Evolutionary conservation across 2,888 invertebrate genomes (phyloP).

Genomic region (Cheilosia impressa): DNA sequence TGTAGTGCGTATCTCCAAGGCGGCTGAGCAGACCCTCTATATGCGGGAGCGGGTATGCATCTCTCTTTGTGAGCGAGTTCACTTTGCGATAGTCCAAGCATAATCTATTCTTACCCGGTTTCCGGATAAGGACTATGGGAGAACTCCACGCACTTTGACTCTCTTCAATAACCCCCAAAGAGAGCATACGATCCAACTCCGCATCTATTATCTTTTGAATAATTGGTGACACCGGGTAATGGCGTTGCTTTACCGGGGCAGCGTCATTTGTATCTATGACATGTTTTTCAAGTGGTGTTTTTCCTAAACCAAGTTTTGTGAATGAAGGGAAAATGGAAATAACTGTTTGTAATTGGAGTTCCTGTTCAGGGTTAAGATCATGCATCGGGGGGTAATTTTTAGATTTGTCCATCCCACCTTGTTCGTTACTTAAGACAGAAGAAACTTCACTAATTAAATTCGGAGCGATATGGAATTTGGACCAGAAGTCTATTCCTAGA

Average conservation of each 20-base stretch:
- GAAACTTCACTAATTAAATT: too few species aligned
- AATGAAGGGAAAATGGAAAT: neutral
- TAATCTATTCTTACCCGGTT: neutral
- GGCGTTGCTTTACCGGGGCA: too few species aligned
- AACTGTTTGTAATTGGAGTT: neutral
- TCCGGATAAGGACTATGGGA: neutral
- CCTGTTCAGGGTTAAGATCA: neutral
- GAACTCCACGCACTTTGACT: constrained; percentile 6
- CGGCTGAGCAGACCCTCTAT: constrained; percentile 11
- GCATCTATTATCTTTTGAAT: neutral
- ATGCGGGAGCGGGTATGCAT: neutral
- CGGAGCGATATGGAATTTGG: too few species aligned
- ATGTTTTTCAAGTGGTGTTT: too few species aligned
- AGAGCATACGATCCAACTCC: constrained; percentile 20
- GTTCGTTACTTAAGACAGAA: too few species aligned
- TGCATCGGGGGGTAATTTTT: neutral
- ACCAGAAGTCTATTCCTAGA: too few species aligned
- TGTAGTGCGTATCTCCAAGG: constrained; percentile 1
- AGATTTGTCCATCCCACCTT: neutral
- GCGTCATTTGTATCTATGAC: too few species aligned
- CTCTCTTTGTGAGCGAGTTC: neutral
- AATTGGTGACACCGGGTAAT: neutral
- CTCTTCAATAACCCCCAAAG: constrained; percentile 2
- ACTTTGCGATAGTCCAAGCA: constrained; percentile 4
- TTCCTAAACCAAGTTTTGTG: too few species aligned